Conservation (phyloP, 35 echinoderm and acorn worm genomes). For the Stichopus chloronotus region DNA sequence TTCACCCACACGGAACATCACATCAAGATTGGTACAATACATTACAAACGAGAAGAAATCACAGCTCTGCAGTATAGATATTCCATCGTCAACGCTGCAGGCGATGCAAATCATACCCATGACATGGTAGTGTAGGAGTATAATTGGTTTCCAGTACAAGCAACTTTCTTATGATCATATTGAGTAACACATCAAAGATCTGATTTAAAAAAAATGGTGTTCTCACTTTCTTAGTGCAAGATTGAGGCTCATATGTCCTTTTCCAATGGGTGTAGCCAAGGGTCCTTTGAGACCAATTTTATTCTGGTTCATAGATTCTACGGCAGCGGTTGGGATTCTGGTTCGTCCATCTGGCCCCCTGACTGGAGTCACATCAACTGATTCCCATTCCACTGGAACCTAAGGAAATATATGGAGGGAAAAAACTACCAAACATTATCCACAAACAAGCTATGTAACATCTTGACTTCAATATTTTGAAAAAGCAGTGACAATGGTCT, state of each 20-base stretch:
- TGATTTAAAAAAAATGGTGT: background rate
- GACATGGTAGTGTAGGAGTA: background rate
- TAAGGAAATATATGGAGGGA: background rate
- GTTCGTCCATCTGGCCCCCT: constrained; percentile 88
- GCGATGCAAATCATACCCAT: too few relatives aligned
- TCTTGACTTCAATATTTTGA: too few relatives aligned
- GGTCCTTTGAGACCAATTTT: constrained; percentile 97
- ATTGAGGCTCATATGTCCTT: constrained; percentile 99
- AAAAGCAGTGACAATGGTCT: too few relatives aligned
- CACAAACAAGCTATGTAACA: too few relatives aligned
- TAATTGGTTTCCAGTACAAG: background rate
- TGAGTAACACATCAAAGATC: background rate
- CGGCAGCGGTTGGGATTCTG: constrained; percentile 82
- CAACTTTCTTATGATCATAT: background rate
- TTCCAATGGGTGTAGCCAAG: constrained; percentile 95
- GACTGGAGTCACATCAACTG: constrained; percentile 95
- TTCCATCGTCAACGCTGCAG: too few relatives aligned
- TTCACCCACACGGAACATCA: too few relatives aligned
- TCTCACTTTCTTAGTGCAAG: constrained; percentile 95
- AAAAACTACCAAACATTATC: too few relatives aligned
- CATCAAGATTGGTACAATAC: too few relatives aligned
- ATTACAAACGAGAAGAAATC: too few relatives aligned
- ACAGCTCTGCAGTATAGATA: too few relatives aligned
- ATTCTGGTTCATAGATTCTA: constrained; percentile 89
- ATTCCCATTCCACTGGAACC: constrained; percentile 96